Evolutionary conservation across 2,888 invertebrate genomes (phyloP).

Genomic region (Xestia xanthographa): DNA sequence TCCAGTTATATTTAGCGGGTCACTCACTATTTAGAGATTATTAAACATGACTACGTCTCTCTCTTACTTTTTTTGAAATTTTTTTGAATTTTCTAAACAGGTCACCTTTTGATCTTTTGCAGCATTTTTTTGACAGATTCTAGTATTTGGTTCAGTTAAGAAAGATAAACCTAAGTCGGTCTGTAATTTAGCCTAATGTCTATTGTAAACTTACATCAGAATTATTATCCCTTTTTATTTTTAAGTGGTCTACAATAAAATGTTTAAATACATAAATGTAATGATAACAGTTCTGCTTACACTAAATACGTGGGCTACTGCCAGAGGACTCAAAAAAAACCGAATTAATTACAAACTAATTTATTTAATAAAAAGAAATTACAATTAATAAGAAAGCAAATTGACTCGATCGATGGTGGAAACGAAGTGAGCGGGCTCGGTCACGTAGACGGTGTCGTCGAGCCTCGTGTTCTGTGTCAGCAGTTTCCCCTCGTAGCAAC

Average conservation of each 20-base stretch:
- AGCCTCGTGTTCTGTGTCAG: too few species aligned
- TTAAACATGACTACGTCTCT: not conserved
- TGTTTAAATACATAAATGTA: not conserved
- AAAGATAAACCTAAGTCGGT: not conserved
- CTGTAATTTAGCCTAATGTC: not conserved
- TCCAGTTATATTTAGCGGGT: not conserved
- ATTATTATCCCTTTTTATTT: not conserved
- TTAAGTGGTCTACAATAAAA: not conserved
- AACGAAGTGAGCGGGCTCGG: too few species aligned
- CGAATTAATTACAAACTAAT: too few species aligned
- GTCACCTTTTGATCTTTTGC: not conserved
- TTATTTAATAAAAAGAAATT: too few species aligned
- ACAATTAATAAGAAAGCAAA: too few species aligned
- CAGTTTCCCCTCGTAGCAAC: too few species aligned
- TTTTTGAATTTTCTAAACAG: not conserved
- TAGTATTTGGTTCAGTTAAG: not conserved
- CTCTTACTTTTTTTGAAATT: not conserved
- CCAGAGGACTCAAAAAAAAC: too few species aligned
- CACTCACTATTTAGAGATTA: not conserved
- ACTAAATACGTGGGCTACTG: too few species aligned
- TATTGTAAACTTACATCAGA: not conserved
- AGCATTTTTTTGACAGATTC: not conserved
- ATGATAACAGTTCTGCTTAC: not conserved
- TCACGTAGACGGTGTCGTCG: too few species aligned
- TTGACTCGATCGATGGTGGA: too few species aligned